These are phyloP conservation scores for Scolopax bukidnonensis DNA, from an alignment of 2,797 vertebrate genomes.

Conservation along the genomic window DNA sequence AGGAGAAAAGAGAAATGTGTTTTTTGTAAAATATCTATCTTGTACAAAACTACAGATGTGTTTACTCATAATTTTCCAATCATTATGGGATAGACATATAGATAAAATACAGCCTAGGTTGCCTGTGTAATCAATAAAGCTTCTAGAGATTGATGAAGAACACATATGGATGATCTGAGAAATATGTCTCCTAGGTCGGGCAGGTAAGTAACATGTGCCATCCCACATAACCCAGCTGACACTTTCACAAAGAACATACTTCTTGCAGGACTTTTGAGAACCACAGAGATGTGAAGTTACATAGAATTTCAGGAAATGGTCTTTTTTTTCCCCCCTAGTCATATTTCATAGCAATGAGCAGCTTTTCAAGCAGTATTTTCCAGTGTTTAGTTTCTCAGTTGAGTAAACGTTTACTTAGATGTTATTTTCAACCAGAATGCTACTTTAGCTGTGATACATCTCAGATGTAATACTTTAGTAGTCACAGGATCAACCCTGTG, in stretches of 20 bases:
- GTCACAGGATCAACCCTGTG: constrained; percentile 40
- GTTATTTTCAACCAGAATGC: constrained; percentile 38
- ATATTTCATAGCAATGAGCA: neutral
- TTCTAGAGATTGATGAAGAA: neutral
- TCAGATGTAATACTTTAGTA: constrained; percentile 11
- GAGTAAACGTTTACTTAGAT: constrained; percentile 50
- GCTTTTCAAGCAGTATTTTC: constrained; percentile 10
- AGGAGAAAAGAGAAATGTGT: neutral
- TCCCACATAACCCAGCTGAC: neutral
- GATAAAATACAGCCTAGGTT: neutral
- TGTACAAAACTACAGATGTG: neutral
- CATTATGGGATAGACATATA: neutral
- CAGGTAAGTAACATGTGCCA: neutral
- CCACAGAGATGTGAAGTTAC: neutral
- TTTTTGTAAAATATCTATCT: neutral
- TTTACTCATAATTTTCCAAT: neutral
- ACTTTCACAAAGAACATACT: neutral
- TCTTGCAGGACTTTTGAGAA: neutral
- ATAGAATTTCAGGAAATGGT: neutral
- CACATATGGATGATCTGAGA: fast-evolving
- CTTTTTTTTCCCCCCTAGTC: neutral
- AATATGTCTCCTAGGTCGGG: fast-evolving
- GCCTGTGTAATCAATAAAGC: neutral
- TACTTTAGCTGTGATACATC: constrained; percentile 1
- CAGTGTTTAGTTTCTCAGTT: constrained; percentile 12